Conservation (phyloP, 2,888 invertebrate species). For the Nomada lathburiana region DNA sequence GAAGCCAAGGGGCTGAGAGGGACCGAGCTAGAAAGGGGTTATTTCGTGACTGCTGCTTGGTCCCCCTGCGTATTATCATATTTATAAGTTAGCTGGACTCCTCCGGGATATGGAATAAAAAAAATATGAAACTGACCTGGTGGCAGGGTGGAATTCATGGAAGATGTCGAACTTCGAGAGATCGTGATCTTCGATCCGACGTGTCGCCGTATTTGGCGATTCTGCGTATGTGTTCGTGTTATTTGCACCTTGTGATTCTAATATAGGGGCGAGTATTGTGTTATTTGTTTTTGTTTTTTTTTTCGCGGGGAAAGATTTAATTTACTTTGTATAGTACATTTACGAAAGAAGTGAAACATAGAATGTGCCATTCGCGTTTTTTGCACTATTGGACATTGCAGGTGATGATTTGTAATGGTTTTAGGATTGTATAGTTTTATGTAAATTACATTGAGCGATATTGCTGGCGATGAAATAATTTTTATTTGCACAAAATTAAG, state of each 20-base stretch:
- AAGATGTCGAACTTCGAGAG: conserved; percentile 37
- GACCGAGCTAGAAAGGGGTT: conserved; percentile 72
- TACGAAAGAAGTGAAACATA: no score
- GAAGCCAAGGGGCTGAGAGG: conserved; percentile 13
- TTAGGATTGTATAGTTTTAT: no score
- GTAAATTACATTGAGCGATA: no score
- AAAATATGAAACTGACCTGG: conserved; percentile 46
- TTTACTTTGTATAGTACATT: no score
- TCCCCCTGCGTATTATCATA: conserved; percentile 82
- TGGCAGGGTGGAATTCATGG: conserved; percentile 38
- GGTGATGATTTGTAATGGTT: no score
- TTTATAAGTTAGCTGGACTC: conserved; percentile 80
- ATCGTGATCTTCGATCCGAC: conserved; percentile 45
- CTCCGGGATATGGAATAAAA: conserved; percentile 27
- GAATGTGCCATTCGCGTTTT: no score
- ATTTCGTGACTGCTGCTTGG: conserved; percentile 80
- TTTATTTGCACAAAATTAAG: no score
- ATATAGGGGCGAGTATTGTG: background rate
- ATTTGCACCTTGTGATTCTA: background rate
- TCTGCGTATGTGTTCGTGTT: conserved; percentile 9
- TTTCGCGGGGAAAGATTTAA: background rate
- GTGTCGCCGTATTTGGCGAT: conserved; percentile 42
- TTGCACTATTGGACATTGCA: no score
- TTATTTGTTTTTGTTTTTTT: background rate
- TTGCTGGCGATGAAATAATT: no score